These are phyloP conservation scores for Corydoras maculifer DNA, from an alignment of 2,113 vertebrate genomes.

Conservation along the genomic window DNA sequence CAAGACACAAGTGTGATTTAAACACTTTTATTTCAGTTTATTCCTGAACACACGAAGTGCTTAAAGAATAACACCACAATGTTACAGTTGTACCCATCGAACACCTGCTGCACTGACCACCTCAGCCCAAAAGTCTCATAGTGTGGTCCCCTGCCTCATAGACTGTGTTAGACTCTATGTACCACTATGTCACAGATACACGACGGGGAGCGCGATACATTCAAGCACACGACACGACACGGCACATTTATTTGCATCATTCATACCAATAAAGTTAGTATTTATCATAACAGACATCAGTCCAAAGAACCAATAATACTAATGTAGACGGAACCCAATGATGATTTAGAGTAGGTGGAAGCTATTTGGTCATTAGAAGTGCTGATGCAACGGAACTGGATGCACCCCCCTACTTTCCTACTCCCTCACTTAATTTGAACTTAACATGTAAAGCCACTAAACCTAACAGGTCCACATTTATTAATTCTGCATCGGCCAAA, in stretches of 20 bases:
- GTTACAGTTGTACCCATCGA: slow-evolving; percentile 55
- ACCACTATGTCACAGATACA: slow-evolving; percentile 30
- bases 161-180: slow-evolving; percentile 32
- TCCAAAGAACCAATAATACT: slow-evolving; percentile 26
- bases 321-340: slow-evolving; percentile 37
- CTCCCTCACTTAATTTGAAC: too few relatives aligned
- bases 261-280: slow-evolving; percentile 51
- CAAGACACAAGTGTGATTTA: slow-evolving; percentile 32
- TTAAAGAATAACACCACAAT: slow-evolving; percentile 63
- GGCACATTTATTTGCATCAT: slow-evolving; percentile 50
- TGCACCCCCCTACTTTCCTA: too few relatives aligned
- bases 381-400: too few relatives aligned
- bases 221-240: slow-evolving; percentile 54
- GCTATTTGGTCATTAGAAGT: too few relatives aligned
- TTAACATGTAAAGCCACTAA: too few relatives aligned
- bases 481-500: too few relatives aligned
- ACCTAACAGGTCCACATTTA: too few relatives aligned
- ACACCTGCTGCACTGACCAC: slow-evolving; percentile 45
- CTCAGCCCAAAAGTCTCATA: slow-evolving; percentile 45
- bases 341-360: slow-evolving; percentile 28
- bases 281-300: slow-evolving; percentile 34
- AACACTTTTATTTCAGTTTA: slow-evolving; percentile 55
- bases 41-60: slow-evolving; percentile 65
- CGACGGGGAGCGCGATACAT: slow-evolving; percentile 37
- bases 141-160: slow-evolving; percentile 40